Evolutionary conservation across 1,140 invertebrate genomes (phyloP), one percentile per base, ranked within the genome.

Genomic region (Caenorhabditis remanei): DNA sequence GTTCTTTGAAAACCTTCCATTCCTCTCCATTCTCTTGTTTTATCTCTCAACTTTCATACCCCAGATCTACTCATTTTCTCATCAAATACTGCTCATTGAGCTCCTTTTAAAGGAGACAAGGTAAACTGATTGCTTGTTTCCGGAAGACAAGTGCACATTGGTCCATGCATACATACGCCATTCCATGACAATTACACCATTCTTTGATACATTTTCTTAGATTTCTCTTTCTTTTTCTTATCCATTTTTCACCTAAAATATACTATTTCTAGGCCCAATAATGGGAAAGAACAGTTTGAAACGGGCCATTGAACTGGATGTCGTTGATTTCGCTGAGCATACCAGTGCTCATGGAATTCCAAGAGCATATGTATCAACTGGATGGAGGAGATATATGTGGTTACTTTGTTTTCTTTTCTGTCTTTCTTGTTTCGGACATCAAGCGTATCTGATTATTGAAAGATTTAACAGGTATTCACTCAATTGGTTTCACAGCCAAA

Each of bases 301-400:
- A 63, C 32, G 55, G 41, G 58, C 55, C 19, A 43, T 84, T 43
- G 83, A 63, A 84, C 55, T 61, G 43, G 83, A 84, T 21, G 55
- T 84, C 83, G 32, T 65, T 13, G 83, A 84, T 9, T 84, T 84
- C 19, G 83, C 83, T 6, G 83, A 84, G 83, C 83, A 84, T 24
- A 84, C 83, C n/a, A 89, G 89, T 63, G 89, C 89, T 46, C 89
- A 89, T 84, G 89, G 89, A 9, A 85, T 89, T 16, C 89, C 89
- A 41, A 71, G 89, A 50, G 87, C 88, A 3, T 89, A 87, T 58
- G 83, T 84, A 13, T 87, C 87, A 46, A 84, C 46, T 53, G 88
- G 88, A 55, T 75, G 48, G 55, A 50, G 89, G 40, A 85, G 88
- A 71, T 67, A 75, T 50, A 86, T 89, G 32, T 89, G 89, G 89